phyloP scores from a whole-genome alignment of 2,113 vertebrate species.

The Heptranchias perlo region DNA sequence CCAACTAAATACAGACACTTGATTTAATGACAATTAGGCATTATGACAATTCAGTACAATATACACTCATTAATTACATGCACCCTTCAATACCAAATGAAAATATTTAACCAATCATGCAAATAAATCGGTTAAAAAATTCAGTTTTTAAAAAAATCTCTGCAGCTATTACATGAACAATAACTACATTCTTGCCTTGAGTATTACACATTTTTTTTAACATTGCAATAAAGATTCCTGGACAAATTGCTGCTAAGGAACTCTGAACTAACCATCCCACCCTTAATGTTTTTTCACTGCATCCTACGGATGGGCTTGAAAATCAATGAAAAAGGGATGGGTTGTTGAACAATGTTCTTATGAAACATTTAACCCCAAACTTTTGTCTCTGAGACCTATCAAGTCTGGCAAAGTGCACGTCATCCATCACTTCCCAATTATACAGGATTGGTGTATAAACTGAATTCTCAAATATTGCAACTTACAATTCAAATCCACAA shows the following conservation, averaged over 20 bases:
- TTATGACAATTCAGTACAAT: neutral
- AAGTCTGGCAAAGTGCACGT: neutral
- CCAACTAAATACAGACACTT: neutral
- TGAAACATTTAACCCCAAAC: neutral
- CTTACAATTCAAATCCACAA: neutral
- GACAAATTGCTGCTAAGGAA: neutral
- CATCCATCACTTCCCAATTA: neutral
- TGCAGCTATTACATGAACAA: neutral
- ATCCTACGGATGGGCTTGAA: neutral
- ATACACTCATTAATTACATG: neutral
- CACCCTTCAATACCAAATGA: neutral
- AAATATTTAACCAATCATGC: neutral
- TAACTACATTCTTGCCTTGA: neutral
- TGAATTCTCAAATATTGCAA: neutral
- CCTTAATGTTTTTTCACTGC: neutral
- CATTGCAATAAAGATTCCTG: neutral
- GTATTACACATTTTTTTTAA: neutral
- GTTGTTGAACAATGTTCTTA: neutral
- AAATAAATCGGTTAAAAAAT: neutral
- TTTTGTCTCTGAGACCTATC: neutral
- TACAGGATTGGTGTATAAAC: neutral
- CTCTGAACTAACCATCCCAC: neutral
- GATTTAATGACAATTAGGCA: neutral
- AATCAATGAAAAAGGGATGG: neutral
- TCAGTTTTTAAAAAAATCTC: neutral